Evolutionary conservation across 2,113 vertebrate species (phyloP).

Genomic region (Irena cyanogastra): DNA sequence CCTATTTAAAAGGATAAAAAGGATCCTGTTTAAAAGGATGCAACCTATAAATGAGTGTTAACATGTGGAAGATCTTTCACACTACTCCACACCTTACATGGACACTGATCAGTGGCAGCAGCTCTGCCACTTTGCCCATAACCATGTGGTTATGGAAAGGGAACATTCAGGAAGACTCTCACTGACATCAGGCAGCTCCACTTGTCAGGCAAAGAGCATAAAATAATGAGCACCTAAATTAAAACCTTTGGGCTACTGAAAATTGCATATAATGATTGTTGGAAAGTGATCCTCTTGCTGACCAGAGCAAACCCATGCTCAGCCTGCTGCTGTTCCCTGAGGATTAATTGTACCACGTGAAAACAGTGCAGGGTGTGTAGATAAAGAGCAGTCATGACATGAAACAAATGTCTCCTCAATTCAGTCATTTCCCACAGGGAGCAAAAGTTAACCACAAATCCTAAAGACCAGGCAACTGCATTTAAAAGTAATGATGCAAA

Average conservation of each 20-base stretch:
- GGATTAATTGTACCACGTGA: background rate
- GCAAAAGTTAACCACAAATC: slow-evolving; percentile 19
- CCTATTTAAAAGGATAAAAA: background rate
- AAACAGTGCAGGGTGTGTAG: background rate
- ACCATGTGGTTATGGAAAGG: background rate
- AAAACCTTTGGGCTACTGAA: background rate
- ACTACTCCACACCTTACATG: background rate
- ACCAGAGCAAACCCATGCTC: background rate
- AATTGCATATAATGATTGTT: background rate
- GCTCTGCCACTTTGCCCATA: background rate
- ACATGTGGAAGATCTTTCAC: background rate
- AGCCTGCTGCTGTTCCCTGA: background rate
- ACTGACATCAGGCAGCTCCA: background rate
- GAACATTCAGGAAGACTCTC: background rate
- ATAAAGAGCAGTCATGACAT: background rate
- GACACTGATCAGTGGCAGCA: background rate
- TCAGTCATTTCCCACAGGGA: slow-evolving; percentile 36
- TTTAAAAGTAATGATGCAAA: slow-evolving; percentile 40
- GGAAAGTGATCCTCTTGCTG: background rate
- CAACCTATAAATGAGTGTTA: background rate
- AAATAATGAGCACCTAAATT: background rate
- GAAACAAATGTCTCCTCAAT: slow-evolving; percentile 24
- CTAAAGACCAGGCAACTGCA: background rate
- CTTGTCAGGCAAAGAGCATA: background rate
- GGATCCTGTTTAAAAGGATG: background rate